Base-by-base conservation (phyloP, 2,113 vertebrate genomes). In the Seriola aureovittata region DNA sequence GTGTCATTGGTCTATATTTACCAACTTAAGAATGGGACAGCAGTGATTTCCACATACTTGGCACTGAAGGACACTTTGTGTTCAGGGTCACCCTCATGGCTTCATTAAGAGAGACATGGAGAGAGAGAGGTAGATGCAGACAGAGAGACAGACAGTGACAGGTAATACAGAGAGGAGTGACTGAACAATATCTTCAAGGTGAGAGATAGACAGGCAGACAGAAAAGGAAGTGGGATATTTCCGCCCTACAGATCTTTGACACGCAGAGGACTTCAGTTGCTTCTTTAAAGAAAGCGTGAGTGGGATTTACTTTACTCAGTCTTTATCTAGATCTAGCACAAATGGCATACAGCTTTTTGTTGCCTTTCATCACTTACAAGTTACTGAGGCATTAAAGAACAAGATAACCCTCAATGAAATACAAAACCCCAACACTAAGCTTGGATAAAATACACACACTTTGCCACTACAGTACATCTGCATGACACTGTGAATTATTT, bases 1-100 rank as follows among this genome's bases (percentile, higher is more conserved):
- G 57, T 86, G 87, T 92, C 92, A 90, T 82, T 73, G 84, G 79
- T 94, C 95, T 95, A 96, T 95, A 95, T 95, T 95, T 95, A 95
- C 88, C 89, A 81, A 80, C 90, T 92, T 90, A 85, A 90, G 88
- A 85, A 91, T 91, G 92, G 91, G 73, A 85, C 75, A 80, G 92
- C 89, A 86, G 88, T 92, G 87, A 86, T 73, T 86, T 87, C 80
- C 85, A 88, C 89, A 92, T 93, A 75, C 87, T 91, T 93, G 83
- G 84, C 83, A 89, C 58, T 64, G 77, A 89, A 94, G 93, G 91
- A 84, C 90, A 83, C 80, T 89, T 87, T 88, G 72, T 90, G 77
- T 79, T 58, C 58, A 77, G 90, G 90, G 89, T 93, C 88, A 88
- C 81, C 88, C 75, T 80, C 57, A 42, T n/a, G 21, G 11, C 71